A percentile compares a stretch with the other conserved stretches of the same genome.
Evolutionary conservation across 2,888 invertebrate species (phyloP).

Genomic region (Lasioglossum leucozonium): DNA sequence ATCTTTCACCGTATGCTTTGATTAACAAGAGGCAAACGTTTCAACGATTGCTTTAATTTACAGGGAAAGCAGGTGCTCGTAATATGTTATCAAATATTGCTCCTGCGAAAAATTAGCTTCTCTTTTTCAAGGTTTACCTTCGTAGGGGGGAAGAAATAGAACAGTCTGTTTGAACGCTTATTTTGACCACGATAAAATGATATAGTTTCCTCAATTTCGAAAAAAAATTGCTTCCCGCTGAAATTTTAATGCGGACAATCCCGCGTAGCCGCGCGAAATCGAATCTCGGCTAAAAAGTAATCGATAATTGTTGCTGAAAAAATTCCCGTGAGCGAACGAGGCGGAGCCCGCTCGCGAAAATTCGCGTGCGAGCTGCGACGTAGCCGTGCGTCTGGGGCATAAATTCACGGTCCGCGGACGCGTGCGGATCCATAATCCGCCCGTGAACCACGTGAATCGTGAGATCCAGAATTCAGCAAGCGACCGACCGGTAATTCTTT

Average conservation of each 20-base stretch:
- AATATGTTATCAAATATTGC: too few relatives aligned
- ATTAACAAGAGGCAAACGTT: not conserved
- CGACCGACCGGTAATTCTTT: slow-evolving; percentile 56
- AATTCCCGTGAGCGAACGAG: not conserved
- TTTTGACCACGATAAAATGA: not conserved
- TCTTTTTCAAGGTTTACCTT: too few relatives aligned
- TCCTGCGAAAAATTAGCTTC: too few relatives aligned
- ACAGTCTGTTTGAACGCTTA: too few relatives aligned
- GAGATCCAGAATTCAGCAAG: slow-evolving; percentile 28
- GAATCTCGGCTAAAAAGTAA: not conserved
- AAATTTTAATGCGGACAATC: not conserved
- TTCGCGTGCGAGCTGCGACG: not conserved
- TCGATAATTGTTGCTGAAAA: not conserved
- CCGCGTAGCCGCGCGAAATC: not conserved
- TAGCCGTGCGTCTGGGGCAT: not conserved
- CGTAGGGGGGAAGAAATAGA: too few relatives aligned
- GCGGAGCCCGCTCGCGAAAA: not conserved
- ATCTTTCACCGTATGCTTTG: not conserved
- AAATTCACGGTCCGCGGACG: not conserved
- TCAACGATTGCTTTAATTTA: not conserved
- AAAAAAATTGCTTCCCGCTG: not conserved
- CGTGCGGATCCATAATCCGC: not conserved
- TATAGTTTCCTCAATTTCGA: not conserved
- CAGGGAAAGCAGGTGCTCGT: not conserved
- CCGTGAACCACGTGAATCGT: slow-evolving; percentile 6